Evolutionary conservation across 2,888 invertebrate species (phyloP), one percentile per base, ranked within the genome.

Genomic region (Drosophila villosipedis): DNA sequence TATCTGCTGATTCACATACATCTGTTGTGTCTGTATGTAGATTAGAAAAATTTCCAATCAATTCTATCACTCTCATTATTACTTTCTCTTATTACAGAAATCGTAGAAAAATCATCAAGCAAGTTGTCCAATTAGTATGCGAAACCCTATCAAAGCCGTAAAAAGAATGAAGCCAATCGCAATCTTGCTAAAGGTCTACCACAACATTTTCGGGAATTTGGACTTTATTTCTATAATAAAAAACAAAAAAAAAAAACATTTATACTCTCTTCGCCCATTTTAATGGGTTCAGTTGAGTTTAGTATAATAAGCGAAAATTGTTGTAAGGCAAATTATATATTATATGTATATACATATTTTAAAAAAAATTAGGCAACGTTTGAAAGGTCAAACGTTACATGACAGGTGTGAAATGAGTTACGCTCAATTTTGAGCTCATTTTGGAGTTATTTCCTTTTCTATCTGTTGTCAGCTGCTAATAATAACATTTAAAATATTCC

Each of bases 101-200:
- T 76, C 73, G 62, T 78, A 64, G 70, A 89, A 85, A 47, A 47
- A 47, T 47, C 47, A 76, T 89, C 60, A 68, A 76, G 39, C 49
- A 59, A 67, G 58, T 65, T 66, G 58, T 66, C 64, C 68, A 86
- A 87, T 85, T 85, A 87, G 58, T 53, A 30, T 49, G 50, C 39
- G 76, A 89, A 85, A 85, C 84, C 84, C 68, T 87, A 89, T 62
- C 57, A 67, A 74, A 61, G 33, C 35, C 43, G 43, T 22, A 55
- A 33, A 47, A 47, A 33, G 28, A 62, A 53, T 65, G 76, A 89
- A 89, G 75, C 78, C 89, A 61, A 68, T 64, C 55, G 25, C 43
- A 52, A 55, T 25, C 25, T 39, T 30, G 28, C 49, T 7, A 50
- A 30, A 28, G 1, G 57, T 54, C 54, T 43, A 12, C 35, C 25